Evolutionary conservation across 1,140 invertebrate genomes (phyloP).

Genomic region (Rhopalosiphum maidis): DNA sequence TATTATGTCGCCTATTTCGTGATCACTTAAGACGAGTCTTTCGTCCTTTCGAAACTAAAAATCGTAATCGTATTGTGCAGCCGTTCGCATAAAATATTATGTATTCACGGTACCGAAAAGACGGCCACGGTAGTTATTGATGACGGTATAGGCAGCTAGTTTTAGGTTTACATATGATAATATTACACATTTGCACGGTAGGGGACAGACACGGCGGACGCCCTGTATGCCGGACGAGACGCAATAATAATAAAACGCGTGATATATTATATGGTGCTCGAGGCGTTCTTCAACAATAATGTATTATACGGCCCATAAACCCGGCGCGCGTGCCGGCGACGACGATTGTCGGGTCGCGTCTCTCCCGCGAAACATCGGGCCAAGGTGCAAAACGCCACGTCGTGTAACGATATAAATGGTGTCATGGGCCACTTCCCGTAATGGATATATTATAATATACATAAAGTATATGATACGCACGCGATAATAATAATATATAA

Average conservation of each 20-base stretch:
- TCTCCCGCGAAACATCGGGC: background rate
- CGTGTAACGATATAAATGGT: background rate
- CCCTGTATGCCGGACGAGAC: background rate
- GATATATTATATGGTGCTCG: background rate
- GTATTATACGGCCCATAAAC: constrained; percentile 23
- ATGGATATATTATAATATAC: too few relatives aligned
- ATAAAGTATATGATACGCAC: background rate
- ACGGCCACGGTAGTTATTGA: too few relatives aligned
- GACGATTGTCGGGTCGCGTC: background rate
- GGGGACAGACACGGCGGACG: background rate
- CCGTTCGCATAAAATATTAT: too few relatives aligned
- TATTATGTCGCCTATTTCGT: too few relatives aligned
- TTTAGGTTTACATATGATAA: too few relatives aligned
- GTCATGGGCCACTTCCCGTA: background rate
- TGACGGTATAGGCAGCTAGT: too few relatives aligned
- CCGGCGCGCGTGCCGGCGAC: background rate
- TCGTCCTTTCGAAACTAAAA: too few relatives aligned
- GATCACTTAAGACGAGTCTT: too few relatives aligned
- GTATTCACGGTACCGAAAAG: too few relatives aligned
- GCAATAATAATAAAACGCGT: background rate
- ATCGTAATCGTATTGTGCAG: too few relatives aligned
- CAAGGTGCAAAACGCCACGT: background rate
- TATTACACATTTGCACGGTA: too few relatives aligned
- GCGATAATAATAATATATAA: background rate
- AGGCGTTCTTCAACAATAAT: background rate